These are phyloP conservation scores for Acromyrmex charruanus DNA, from an alignment of 1,140 invertebrate species.

Conservation along the genomic window DNA sequence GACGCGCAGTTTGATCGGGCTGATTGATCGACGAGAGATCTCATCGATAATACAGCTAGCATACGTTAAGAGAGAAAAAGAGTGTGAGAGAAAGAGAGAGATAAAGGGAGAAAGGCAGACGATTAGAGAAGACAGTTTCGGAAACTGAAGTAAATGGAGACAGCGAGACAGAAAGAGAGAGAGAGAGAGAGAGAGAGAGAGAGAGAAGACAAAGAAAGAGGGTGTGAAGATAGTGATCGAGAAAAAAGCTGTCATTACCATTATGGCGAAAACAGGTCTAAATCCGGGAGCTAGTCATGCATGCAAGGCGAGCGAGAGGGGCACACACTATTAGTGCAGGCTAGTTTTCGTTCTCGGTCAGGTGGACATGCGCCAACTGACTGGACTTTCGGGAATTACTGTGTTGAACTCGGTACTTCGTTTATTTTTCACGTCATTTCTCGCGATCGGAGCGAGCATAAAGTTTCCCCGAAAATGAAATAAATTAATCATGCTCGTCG, in stretches of 20 bases:
- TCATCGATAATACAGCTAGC: constrained; percentile 63
- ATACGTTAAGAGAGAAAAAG: constrained; percentile 62
- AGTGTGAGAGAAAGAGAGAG: constrained; percentile 30
- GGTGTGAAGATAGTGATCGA: constrained; percentile 45
- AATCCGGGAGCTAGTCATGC: constrained; percentile 82
- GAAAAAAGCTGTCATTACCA: constrained; percentile 74
- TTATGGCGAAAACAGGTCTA: constrained; percentile 76
- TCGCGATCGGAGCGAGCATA: background rate
- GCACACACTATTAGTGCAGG: constrained; percentile 84
- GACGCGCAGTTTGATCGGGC: constrained; percentile 38
- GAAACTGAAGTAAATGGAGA: background rate
- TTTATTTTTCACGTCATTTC: constrained; percentile 79
- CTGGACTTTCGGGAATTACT: constrained; percentile 76
- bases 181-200: background rate
- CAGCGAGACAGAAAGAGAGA: constrained; percentile 1
- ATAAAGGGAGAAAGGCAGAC: constrained; percentile 3
- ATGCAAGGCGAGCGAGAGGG: constrained; percentile 82
- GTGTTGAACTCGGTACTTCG: constrained; percentile 78
- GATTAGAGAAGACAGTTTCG: constrained; percentile 49
- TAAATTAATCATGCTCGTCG: constrained; percentile 22
- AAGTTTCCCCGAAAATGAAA: background rate
- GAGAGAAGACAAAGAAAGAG: background rate
- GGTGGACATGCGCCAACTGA: constrained; percentile 85
- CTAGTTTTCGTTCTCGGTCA: constrained; percentile 83
- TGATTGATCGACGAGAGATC: constrained; percentile 42